These are phyloP conservation scores for Oxyura jamaicensis DNA, from an alignment of 2,113 vertebrate genomes.

Conservation along the genomic window DNA sequence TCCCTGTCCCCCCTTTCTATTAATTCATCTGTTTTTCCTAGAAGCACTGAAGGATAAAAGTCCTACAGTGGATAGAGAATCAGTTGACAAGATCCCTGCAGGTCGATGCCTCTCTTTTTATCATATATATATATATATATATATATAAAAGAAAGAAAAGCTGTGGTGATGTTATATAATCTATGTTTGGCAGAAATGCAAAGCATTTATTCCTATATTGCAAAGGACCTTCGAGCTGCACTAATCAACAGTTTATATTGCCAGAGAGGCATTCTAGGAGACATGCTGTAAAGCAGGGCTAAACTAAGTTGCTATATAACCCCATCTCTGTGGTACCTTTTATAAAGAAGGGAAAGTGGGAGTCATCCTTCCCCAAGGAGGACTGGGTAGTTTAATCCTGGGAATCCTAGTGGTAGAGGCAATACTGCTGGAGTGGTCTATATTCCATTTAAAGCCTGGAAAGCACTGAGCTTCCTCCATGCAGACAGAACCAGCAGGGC, in stretches of 20 bases:
- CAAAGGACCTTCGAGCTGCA: neutral
- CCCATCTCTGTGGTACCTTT: neutral
- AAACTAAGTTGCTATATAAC: neutral
- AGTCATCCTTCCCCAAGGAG: fast-evolving
- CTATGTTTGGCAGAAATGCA: neutral
- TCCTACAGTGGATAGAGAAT: neutral
- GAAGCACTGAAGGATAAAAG: neutral
- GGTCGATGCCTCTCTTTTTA: neutral
- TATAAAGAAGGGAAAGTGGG: neutral
- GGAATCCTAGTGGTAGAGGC: neutral
- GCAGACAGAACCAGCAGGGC: neutral
- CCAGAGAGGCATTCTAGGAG: neutral
- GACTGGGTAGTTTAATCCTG: neutral
- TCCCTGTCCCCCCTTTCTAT: neutral
- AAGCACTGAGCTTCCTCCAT: neutral
- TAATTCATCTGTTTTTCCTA: neutral
- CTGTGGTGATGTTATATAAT: neutral
- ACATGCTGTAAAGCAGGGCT: neutral
- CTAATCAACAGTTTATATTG: neutral
- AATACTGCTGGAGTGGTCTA: neutral
- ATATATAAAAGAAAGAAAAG: no score
- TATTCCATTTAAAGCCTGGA: neutral
- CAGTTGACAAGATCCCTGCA: neutral
- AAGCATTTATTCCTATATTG: neutral
- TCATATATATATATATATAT: no score